Evolutionary conservation across 2,113 vertebrate genomes (phyloP).

Genomic region (Machaerirhynchus nigripectus): DNA sequence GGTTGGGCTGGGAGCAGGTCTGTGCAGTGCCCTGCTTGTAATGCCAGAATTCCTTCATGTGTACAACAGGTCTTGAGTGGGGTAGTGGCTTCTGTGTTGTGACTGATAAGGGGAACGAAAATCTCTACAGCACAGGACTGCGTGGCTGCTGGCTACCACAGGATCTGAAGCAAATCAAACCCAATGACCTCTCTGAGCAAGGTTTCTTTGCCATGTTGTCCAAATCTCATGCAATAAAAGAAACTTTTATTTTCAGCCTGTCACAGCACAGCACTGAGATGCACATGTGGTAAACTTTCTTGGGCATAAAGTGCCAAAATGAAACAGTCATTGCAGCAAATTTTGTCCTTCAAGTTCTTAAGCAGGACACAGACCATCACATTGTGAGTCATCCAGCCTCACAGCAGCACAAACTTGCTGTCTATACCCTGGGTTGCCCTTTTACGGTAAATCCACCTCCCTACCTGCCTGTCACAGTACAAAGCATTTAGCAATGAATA

Average conservation of each 20-base stretch:
- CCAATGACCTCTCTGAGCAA: neutral
- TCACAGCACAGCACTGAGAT: neutral
- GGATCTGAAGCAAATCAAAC: neutral
- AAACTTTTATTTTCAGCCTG: neutral
- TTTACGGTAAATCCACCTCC: neutral
- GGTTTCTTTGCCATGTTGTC: neutral
- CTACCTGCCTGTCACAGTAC: neutral
- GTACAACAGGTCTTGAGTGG: neutral
- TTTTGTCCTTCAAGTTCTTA: constrained; percentile 23
- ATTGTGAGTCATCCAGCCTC: constrained; percentile 2
- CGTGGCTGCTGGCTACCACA: neutral
- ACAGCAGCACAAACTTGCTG: neutral
- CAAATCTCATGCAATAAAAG: neutral
- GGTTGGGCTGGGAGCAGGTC: neutral
- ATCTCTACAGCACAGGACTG: neutral
- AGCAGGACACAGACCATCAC: neutral
- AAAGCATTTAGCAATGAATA: neutral
- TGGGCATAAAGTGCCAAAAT: neutral
- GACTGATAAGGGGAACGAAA: neutral
- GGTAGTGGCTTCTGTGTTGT: neutral
- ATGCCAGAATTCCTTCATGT: neutral
- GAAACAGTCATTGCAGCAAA: neutral
- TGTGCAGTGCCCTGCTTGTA: neutral
- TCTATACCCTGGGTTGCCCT: neutral
- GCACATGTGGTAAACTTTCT: neutral